Evolutionary conservation across 1,140 invertebrate species (phyloP), one percentile per base, ranked within the genome.

Genomic region (Ceratina japonica): DNA sequence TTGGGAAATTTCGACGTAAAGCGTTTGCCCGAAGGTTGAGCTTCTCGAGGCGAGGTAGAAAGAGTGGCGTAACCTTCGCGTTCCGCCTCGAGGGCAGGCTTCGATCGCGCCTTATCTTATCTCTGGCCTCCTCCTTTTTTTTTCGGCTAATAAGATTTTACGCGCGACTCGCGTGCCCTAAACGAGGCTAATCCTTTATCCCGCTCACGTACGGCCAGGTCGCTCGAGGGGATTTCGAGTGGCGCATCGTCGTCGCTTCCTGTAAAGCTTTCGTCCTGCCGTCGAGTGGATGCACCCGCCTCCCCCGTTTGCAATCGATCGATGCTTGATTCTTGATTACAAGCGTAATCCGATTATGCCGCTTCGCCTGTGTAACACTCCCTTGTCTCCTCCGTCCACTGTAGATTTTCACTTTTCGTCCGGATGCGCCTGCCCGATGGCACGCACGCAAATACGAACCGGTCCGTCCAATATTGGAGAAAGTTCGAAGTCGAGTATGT

Each of bases 121-220:
- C 75, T 52, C 31, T 62, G 16, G 27, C 12, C 37, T 18, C 24
- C 10, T 1, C 61, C 58, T 58, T 24, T 37, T 44, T n/a, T 84
- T 84, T 83, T 80, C 82, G 78, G 59, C 73, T 84, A 84, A 84
- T 84, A 75, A 84, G 82, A 76, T 84, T 80, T 80, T 72, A 71
- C 56, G 51, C 61, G 20, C 64, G 64, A 70, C 49, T 63, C 75
- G 68, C 65, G 77, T 71, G 68, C 24, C 73, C 77, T 71, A 76
- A 80, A 84, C 72, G 63, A 76, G 52, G 27, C 56, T 76, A 56
- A 84, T 84, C 82, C 83, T 44, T 80, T 71, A 84, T 79, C 58
- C 82, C 70, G 79, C 79, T 75, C 83, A 84, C 73, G 82, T 84
- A 77, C 68, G 49, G 37, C 24, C 61, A 49, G 59, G 75, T 73